Evolutionary conservation across 2,797 vertebrate genomes (phyloP).

Genomic region (Falco naumanni): DNA sequence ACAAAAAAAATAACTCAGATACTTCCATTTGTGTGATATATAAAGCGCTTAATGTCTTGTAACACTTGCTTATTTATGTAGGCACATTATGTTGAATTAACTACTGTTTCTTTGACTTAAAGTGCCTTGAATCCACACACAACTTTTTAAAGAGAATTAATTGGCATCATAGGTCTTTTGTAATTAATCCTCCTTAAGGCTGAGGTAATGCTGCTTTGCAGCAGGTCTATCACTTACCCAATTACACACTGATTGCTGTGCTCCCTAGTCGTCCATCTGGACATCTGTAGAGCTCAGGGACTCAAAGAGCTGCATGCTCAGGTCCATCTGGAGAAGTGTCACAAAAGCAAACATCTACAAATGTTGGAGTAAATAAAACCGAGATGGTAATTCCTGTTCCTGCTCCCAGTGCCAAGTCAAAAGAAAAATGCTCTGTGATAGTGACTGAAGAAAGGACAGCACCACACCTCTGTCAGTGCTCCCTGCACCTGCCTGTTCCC

Average conservation of each 20-base stretch:
- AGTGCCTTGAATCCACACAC: conserved; percentile 4
- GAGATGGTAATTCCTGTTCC: neutral
- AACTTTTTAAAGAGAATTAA: conserved; percentile 64
- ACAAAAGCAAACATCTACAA: conserved; percentile 51
- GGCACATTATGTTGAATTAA: conserved; percentile 14
- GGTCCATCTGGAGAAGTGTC: conserved; percentile 60
- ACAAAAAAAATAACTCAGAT: neutral
- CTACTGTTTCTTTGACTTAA: conserved; percentile 21
- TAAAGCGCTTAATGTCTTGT: neutral
- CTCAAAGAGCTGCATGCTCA: conserved; percentile 39
- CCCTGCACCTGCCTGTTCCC: neutral
- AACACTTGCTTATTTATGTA: conserved; percentile 2
- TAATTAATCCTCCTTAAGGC: conserved; percentile 65
- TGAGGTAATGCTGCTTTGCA: conserved; percentile 65
- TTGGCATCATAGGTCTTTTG: conserved; percentile 49
- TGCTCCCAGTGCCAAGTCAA: neutral
- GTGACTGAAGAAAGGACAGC: neutral
- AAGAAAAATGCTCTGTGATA: neutral
- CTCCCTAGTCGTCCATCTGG: conserved; percentile 59
- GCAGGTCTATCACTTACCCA: conserved; percentile 64
- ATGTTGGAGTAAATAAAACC: conserved; percentile 41
- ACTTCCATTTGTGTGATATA: neutral
- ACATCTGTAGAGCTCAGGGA: conserved; percentile 58
- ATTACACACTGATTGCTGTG: conserved; percentile 51
- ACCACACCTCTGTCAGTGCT: neutral